These are phyloP conservation scores for Seriola quinqueradiata DNA, from an alignment of 2,113 vertebrate genomes.

Conservation along the genomic window DNA sequence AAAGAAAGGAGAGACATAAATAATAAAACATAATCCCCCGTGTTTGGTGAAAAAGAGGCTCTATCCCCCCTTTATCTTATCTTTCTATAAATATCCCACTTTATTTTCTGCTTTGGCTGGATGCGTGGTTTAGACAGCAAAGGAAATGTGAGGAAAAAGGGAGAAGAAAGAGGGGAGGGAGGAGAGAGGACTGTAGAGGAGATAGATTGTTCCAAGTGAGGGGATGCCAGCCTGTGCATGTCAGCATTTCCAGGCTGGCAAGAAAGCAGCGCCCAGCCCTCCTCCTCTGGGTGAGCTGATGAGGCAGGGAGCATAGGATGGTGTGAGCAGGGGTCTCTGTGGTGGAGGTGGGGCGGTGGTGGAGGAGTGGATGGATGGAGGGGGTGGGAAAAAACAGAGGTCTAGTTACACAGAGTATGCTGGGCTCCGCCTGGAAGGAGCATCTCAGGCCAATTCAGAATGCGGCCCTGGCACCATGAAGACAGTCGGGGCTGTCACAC, in stretches of 20 bases:
- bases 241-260: conserved; percentile 65
- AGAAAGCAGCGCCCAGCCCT: conserved; percentile 32
- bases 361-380: conserved; percentile 1
- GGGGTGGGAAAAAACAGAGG: conserved; percentile 48
- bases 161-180: conserved; percentile 10
- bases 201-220: conserved; percentile 59
- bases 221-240: conserved; percentile 67
- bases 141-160: conserved; percentile 16
- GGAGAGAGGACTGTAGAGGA: conserved; percentile 8
- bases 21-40: conserved; percentile 62
- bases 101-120: conserved; percentile 60
- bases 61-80: conserved; percentile 48
- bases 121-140: conserved; percentile 25
- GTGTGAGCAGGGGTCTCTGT: conserved; percentile 23
- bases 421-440: conserved; percentile 44
- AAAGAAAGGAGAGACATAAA: conserved; percentile 42
- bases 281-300: conserved; percentile 49
- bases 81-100: conserved; percentile 65
- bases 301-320: conserved; percentile 45
- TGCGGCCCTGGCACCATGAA: conserved; percentile 44
- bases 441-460: conserved; percentile 49
- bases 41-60: conserved; percentile 29
- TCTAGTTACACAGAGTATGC: conserved; percentile 59
- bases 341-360: background rate
- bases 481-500: conserved; percentile 42